Conservation (phyloP, 2,797 vertebrate species). For the Lacerta bilineata region DNA sequence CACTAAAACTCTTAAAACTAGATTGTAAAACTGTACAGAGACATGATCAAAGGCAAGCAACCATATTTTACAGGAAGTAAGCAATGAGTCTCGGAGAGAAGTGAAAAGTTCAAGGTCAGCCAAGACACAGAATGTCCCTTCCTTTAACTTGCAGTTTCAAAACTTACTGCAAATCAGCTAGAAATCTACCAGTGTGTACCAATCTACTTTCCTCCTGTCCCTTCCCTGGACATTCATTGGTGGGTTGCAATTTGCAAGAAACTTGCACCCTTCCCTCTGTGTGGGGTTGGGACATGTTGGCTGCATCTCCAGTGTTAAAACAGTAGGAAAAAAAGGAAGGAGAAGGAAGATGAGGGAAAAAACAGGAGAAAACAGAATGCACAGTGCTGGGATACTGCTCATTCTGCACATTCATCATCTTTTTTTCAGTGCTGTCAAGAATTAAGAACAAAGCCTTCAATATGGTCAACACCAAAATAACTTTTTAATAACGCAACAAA, state of each 20-base stretch:
- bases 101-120: neutral
- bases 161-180: neutral
- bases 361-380: neutral
- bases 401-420: neutral
- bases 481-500: constrained; percentile 14
- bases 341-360: too few relatives aligned
- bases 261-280: neutral
- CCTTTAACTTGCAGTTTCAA: neutral
- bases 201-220: neutral
- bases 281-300: neutral
- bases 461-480: neutral
- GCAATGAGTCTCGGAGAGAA: neutral
- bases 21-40: neutral
- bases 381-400: neutral
- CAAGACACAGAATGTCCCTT: neutral
- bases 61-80: neutral
- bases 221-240: neutral
- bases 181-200: neutral
- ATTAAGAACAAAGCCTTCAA: constrained; percentile 1
- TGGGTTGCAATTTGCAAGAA: neutral
- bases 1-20: too few relatives aligned
- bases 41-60: neutral
- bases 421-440: neutral
- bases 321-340: neutral
- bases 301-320: neutral